Conservation (phyloP, 2,113 vertebrate genomes). For the Synodontis membranacea region DNA sequence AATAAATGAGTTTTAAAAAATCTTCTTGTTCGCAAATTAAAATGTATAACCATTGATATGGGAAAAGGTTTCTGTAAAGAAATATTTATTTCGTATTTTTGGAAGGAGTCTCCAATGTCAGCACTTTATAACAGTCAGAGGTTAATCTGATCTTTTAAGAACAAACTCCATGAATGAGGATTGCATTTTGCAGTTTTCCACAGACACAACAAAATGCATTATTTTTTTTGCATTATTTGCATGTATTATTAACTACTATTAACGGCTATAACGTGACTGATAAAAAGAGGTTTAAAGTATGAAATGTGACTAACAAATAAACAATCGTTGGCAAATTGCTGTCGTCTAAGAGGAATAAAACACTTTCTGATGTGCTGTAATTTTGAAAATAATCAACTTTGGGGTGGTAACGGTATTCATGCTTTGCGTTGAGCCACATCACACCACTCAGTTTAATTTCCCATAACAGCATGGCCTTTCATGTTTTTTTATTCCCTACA, state of each 20-base stretch:
- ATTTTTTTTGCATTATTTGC: background rate
- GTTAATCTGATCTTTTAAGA: background rate
- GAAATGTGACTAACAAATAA: background rate
- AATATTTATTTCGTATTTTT: background rate
- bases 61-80: background rate
- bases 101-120: background rate
- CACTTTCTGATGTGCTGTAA: background rate
- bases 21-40: background rate
- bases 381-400: background rate
- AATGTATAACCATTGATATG: background rate
- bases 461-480: background rate
- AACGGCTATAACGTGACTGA: background rate
- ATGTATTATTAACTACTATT: background rate
- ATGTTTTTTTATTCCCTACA: background rate
- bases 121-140: background rate
- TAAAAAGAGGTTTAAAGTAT: background rate
- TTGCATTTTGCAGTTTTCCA: background rate
- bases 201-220: background rate
- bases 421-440: background rate
- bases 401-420: background rate
- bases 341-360: background rate
- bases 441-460: background rate
- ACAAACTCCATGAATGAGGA: background rate
- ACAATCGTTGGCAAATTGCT: background rate
- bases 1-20: background rate